Conservation (phyloP, 1,140 invertebrate species). For the Berghia stephanieae region DNA sequence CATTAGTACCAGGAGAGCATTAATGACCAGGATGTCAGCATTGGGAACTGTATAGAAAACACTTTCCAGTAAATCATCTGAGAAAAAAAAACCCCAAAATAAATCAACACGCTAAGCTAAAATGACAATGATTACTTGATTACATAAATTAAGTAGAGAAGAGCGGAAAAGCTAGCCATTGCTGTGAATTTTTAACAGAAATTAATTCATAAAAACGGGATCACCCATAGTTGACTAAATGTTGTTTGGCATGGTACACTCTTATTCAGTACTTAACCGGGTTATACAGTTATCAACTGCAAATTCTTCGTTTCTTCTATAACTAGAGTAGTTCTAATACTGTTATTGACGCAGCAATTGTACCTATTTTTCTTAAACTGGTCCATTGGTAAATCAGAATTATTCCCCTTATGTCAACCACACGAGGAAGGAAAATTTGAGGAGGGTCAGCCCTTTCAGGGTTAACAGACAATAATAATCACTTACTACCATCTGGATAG, state of each 20-base stretch:
- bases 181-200: not conserved
- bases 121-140: not conserved
- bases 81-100: constrained; percentile 4
- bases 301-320: too few relatives aligned
- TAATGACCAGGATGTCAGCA: constrained; percentile 71
- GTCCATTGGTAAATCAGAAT: too few relatives aligned
- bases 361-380: too few relatives aligned
- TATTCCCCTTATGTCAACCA: too few relatives aligned
- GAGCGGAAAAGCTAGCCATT: not conserved
- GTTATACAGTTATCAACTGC: not conserved
- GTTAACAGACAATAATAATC: too few relatives aligned
- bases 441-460: too few relatives aligned
- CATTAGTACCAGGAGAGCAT: constrained; percentile 75
- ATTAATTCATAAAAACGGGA: not conserved
- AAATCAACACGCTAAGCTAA: not conserved
- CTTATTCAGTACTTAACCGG: not conserved
- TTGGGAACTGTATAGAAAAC: constrained; percentile 70
- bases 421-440: too few relatives aligned
- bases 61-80: constrained; percentile 71
- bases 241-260: not conserved
- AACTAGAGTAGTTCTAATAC: too few relatives aligned
- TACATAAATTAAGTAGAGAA: not conserved
- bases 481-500: too few relatives aligned
- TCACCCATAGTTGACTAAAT: not conserved
- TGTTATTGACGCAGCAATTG: too few relatives aligned